Evolutionary conservation across 1,140 invertebrate species (phyloP), one percentile per base, ranked within the genome.

Genomic region (Drosophila pruinosa): DNA sequence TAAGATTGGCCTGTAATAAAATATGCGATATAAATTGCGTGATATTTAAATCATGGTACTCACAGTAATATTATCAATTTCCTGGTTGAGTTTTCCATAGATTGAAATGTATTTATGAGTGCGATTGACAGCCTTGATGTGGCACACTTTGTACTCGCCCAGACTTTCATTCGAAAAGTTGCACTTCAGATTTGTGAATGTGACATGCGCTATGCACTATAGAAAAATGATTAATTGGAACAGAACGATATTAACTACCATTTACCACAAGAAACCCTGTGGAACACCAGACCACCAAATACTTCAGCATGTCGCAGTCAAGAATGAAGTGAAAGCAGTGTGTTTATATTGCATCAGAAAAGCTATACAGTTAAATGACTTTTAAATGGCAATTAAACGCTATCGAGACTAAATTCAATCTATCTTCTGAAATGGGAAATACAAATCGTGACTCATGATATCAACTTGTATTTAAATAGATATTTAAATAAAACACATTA

Each of bases 61-160:
- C 14, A 82, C 74, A 5, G 53, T 52, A 3, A 64, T 2, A 61
- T 82, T 74, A 10, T 62, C 15, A 0, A 77, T 4, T 0, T 8
- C 2, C 10, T 41, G 3, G 14, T 28, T 36, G 1, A 74, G 2
- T 28, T 47, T 64, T 0, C 6, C 21, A 24, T 67, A 15, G 0
- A 75, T 1, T 12, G 41, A 56, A 0, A 83, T 43, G 10, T 75
- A 83, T 10, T 85, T 83, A 17, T 78, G 72, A 0, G 75, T 69
- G 7, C 80, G 80, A 52, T 85, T 85, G 1, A 83, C 63, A 0
- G 75, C 76, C 39, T 79, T 85, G 0, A 85, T 77, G 3, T 57
- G 4, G 5, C 80, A 85, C 10, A 58, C 19, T 6, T 8, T 2
- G 54, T 10, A 31, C 10, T 31, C 1, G 8, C 28, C 28, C 0